Conservation (phyloP, 64 coral and sea anemone species). For the Montipora capricornis region DNA sequence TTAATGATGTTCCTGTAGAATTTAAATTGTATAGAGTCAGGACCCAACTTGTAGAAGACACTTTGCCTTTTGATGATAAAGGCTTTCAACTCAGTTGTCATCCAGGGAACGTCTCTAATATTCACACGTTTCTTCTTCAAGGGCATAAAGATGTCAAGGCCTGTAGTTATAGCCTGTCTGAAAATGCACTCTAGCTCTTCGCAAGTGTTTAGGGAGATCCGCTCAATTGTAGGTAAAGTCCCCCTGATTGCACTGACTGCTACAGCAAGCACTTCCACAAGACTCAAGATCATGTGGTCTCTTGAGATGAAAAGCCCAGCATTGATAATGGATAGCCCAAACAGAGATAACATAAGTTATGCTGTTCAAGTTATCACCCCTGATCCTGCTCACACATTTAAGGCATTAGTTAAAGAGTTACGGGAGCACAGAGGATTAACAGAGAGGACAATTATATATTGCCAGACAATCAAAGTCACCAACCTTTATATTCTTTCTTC, state of each 20-base stretch:
- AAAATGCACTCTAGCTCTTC: too few species aligned
- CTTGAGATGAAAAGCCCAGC: slow-evolving; percentile 36
- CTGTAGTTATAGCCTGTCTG: too few species aligned
- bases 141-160: too few species aligned
- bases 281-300: slow-evolving; percentile 4
- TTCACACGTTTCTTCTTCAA: too few species aligned
- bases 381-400: slow-evolving; percentile 23
- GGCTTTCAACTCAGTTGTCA: too few species aligned
- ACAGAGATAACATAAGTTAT: slow-evolving; percentile 42
- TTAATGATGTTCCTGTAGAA: slow-evolving; percentile 1
- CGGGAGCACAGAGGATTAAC: neutral
- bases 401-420: neutral
- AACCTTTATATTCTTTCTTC: slow-evolving; percentile 26
- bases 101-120: too few species aligned
- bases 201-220: neutral
- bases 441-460: slow-evolving; percentile 47
- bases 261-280: slow-evolving; percentile 59
- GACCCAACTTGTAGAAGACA: too few species aligned
- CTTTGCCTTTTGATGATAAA: too few species aligned
- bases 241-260: slow-evolving; percentile 51
- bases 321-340: slow-evolving; percentile 20
- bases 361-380: slow-evolving; percentile 27
- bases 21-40: neutral
- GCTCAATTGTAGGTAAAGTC: slow-evolving; percentile 9
- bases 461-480: slow-evolving; percentile 56